Evolutionary conservation across 1,140 invertebrate genomes (phyloP).

Genomic region (Papilio polyxenes): DNA sequence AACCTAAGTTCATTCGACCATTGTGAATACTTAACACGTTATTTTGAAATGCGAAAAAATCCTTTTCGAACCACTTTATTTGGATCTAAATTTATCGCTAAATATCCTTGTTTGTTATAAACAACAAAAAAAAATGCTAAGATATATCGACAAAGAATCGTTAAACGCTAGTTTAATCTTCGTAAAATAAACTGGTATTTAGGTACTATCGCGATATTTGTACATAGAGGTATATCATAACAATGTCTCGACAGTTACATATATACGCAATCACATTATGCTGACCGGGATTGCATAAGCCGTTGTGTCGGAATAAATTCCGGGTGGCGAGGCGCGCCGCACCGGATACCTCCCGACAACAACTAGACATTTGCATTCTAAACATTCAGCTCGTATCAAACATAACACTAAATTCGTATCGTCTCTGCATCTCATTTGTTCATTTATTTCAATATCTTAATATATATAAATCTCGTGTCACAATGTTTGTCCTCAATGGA

Average conservation of each 20-base stretch:
- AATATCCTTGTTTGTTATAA: too few species aligned
- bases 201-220: background rate
- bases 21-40: background rate
- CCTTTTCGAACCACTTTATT: too few species aligned
- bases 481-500: too few species aligned
- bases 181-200: background rate
- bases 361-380: slow-evolving; percentile 32
- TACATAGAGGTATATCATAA: slow-evolving; percentile 16
- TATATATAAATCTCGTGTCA: too few species aligned
- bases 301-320: slow-evolving; percentile 35
- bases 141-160: too few species aligned
- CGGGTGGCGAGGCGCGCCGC: slow-evolving; percentile 27
- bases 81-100: too few species aligned
- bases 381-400: slow-evolving; percentile 35
- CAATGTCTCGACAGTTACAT: background rate
- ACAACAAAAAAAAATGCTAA: too few species aligned
- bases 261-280: slow-evolving; percentile 39
- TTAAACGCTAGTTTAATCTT: too few species aligned
- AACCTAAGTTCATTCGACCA: background rate
- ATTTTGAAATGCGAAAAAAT: background rate
- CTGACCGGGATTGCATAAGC: slow-evolving; percentile 35
- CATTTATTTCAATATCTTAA: background rate
- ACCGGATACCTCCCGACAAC: background rate
- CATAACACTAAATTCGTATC: slow-evolving; percentile 33
- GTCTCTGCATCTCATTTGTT: background rate